Conservation (phyloP, 2,113 vertebrate genomes). For the Anolis carolinensis region DNA sequence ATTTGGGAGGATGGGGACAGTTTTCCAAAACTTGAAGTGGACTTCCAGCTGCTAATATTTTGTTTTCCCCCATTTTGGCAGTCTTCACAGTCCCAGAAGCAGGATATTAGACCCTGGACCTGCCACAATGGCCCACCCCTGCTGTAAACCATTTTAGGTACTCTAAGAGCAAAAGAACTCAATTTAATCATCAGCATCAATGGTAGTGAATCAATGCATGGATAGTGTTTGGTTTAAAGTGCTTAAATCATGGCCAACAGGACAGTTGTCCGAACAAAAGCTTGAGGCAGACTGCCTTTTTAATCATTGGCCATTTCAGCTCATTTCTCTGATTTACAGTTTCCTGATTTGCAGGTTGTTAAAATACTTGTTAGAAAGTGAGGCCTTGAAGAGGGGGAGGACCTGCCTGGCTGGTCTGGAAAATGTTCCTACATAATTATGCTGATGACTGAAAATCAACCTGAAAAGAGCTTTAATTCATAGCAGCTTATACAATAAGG, state of each 20-base stretch:
- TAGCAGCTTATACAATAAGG: slow-evolving; percentile 68
- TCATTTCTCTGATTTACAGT: slow-evolving; percentile 72
- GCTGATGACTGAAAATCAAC: slow-evolving; percentile 67
- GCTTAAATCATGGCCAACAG: not conserved
- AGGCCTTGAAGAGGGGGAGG: not conserved
- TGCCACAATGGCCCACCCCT: no score
- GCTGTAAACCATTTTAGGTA: not conserved
- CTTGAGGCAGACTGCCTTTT: slow-evolving; percentile 55
- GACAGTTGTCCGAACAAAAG: slow-evolving; percentile 40
- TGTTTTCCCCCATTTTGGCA: no score
- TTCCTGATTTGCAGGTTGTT: slow-evolving; percentile 74
- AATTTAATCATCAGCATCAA: not conserved
- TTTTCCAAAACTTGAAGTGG: not conserved
- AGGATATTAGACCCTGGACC: no score
- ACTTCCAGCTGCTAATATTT: no score
- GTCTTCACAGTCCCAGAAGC: no score
- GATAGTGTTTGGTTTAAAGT: not conserved
- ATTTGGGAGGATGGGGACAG: not conserved
- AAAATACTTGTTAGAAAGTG: slow-evolving; percentile 70
- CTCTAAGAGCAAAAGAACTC: not conserved
- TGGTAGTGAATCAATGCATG: not conserved
- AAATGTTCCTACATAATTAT: slow-evolving; percentile 70
- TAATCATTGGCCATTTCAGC: slow-evolving; percentile 66
- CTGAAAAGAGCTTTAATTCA: slow-evolving; percentile 67
- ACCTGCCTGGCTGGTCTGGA: slow-evolving; percentile 60